Evolutionary conservation across 2,797 vertebrate genomes (phyloP).

Genomic region (Sebastes paucispinis): DNA sequence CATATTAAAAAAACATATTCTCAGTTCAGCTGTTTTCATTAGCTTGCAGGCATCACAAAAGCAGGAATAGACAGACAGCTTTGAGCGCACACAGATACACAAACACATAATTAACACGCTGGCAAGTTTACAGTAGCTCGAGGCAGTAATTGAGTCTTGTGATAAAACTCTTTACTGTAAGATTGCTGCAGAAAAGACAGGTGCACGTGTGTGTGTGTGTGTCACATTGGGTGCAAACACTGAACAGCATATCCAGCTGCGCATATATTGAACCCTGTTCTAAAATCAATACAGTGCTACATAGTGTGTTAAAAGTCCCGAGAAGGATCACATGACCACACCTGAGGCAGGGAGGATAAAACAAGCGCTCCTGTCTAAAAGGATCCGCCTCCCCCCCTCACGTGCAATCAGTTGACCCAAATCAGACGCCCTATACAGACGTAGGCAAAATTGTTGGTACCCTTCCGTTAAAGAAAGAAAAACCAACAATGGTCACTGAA

Average conservation of each 20-base stretch:
- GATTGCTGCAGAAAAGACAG: slow-evolving; percentile 36
- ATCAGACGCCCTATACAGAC: too few relatives aligned
- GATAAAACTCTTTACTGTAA: slow-evolving; percentile 25
- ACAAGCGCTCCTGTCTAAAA: too few relatives aligned
- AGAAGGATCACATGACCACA: background rate
- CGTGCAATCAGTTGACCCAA: too few relatives aligned
- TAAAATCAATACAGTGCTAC: slow-evolving; percentile 19
- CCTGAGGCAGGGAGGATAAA: too few relatives aligned
- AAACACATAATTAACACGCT: slow-evolving; percentile 16
- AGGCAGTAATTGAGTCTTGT: slow-evolving; percentile 9
- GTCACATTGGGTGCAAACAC: slow-evolving; percentile 39
- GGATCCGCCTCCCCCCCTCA: too few relatives aligned
- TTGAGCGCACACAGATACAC: background rate
- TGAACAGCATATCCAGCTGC: slow-evolving; percentile 34
- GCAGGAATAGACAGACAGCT: background rate
- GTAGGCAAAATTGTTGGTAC: too few relatives aligned
- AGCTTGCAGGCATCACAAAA: background rate
- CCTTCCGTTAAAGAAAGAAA: too few relatives aligned
- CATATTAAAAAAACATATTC: background rate
- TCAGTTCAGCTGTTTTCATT: slow-evolving; percentile 9
- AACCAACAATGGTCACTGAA: too few relatives aligned
- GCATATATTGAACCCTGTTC: slow-evolving; percentile 4
- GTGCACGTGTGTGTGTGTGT: slow-evolving; percentile 24
- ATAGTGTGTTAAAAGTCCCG: slow-evolving; percentile 5
- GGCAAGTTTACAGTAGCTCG: slow-evolving; percentile 21